Conservation (phyloP, 2,797 vertebrate species). For the Passerculus sandwichensis region DNA sequence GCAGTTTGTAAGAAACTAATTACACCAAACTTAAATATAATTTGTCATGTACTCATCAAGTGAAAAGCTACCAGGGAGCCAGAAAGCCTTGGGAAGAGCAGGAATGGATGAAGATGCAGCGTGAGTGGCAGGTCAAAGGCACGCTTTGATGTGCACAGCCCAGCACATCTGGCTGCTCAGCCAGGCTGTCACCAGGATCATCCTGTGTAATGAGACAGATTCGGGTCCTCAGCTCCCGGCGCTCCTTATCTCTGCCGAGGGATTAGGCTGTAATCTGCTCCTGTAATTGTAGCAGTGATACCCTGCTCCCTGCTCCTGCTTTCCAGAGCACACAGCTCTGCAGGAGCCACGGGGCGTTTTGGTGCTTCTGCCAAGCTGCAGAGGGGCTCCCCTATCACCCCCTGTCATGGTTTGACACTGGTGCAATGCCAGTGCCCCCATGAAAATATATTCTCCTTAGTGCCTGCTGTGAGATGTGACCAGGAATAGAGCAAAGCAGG, state of each 20-base stretch:
- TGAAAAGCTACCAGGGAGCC: not conserved
- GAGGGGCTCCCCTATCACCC: not conserved
- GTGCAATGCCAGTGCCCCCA: too few relatives aligned
- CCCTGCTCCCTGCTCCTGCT: not conserved
- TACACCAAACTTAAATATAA: slow-evolving; percentile 13
- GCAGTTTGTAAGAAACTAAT: not conserved
- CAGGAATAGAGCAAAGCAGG: too few relatives aligned
- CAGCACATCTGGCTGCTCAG: not conserved
- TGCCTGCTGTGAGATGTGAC: too few relatives aligned
- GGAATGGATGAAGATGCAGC: not conserved
- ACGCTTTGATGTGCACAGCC: slow-evolving; percentile 52
- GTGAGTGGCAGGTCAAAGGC: slow-evolving; percentile 53
- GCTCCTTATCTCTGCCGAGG: slow-evolving; percentile 22
- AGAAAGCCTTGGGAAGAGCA: slow-evolving; percentile 22
- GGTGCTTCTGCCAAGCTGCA: not conserved
- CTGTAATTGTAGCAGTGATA: slow-evolving; percentile 31
- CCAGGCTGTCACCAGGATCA: slow-evolving; percentile 37
- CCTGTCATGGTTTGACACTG: too few relatives aligned
- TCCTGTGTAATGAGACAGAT: slow-evolving; percentile 13
- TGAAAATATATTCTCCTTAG: too few relatives aligned
- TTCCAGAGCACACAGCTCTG: not conserved
- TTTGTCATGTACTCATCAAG: not conserved
- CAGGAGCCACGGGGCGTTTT: not conserved
- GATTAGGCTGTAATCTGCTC: slow-evolving; percentile 48
- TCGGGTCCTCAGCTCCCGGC: not conserved